phyloP scores from a whole-genome alignment of 2,888 invertebrate genomes.

The Drosophila ochracea region DNA sequence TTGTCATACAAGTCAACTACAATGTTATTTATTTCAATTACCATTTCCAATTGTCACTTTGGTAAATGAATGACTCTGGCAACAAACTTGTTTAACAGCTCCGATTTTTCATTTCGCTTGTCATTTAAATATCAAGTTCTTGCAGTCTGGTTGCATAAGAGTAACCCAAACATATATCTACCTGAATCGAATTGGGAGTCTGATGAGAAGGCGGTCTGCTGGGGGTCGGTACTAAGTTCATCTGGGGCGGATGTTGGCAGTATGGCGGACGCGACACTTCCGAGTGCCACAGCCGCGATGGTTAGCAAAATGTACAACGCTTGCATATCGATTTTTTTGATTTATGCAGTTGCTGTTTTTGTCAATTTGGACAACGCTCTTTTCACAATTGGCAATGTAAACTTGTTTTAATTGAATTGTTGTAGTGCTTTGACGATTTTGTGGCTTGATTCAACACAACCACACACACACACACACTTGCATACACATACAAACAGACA shows the following conservation, averaged over 20 bases:
- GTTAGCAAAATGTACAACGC: conserved; percentile 65
- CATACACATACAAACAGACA: conserved; percentile 29
- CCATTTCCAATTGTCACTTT: conserved; percentile 29
- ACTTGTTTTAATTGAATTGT: conserved; percentile 71
- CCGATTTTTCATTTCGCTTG: conserved; percentile 24
- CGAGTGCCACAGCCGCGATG: conserved; percentile 73
- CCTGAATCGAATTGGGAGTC: conserved; percentile 53
- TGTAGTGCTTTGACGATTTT: conserved; percentile 43
- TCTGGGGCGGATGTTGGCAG: conserved; percentile 53
- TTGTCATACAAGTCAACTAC: conserved; percentile 8
- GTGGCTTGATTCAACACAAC: conserved; percentile 52
- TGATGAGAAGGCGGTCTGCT: conserved; percentile 31
- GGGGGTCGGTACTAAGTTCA: conserved; percentile 33
- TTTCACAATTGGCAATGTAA: conserved; percentile 64
- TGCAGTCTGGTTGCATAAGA: conserved; percentile 58
- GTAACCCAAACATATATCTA: conserved; percentile 26
- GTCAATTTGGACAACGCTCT: conserved; percentile 36
- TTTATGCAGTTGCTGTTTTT: conserved; percentile 12
- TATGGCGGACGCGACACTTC: conserved; percentile 74
- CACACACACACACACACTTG: conserved; percentile 33
- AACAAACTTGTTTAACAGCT: conserved; percentile 63
- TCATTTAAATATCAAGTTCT: conserved; percentile 79
- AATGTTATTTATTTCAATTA: conserved; percentile 17
- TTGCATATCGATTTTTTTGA: conserved; percentile 63
- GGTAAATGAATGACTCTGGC: conserved; percentile 65